Evolutionary conservation across 2,888 invertebrate species (phyloP), one percentile per base, ranked within the genome.

Genomic region (Drosophila sordidula): DNA sequence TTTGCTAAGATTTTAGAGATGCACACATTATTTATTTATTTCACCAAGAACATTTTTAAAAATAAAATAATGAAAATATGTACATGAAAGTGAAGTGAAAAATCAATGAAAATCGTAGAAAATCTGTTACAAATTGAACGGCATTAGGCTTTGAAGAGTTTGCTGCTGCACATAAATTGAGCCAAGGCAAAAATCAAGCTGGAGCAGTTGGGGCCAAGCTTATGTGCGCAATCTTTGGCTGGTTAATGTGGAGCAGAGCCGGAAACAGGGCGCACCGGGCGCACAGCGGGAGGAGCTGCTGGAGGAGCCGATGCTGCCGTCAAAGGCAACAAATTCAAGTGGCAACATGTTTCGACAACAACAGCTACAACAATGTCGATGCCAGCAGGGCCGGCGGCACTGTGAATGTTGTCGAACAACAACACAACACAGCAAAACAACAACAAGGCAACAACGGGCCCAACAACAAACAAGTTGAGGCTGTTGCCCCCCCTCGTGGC

Each of bases 261-360:
- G 25, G 29, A n/a, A 5, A 74, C 62, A 72, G 69, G 52, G 58
- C 29, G 82, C 70, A 71, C 79, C 85, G 67, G 57, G 64, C 67
- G 46, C 54, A 82, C 86, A 82, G 83, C 86, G 62, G 79, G 70
- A 71, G 52, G 50, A 44, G 32, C 32, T 32, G 25, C 41, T 12
- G 50, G 29, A 45, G 56, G 5, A 26, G 64, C 46, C 50, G 58
- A 22, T 67, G 64, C 56, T 47, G 16, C 64, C 57, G 45, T 77
- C 80, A 80, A 80, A 79, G 78, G 73, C 75, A 76, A 64, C 78
- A 76, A 76, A 78, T 80, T 79, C 78, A 78, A 78, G 80, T 80
- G 70, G 85, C 85, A 78, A 73, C 81, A 78, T 78, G 79, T 66
- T 73, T 75, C 63, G 71, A 64, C 78, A 70, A 78, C 73, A 77